phyloP scores from a whole-genome alignment of 1,140 invertebrate genomes.

The Euura saliciscinereae region DNA sequence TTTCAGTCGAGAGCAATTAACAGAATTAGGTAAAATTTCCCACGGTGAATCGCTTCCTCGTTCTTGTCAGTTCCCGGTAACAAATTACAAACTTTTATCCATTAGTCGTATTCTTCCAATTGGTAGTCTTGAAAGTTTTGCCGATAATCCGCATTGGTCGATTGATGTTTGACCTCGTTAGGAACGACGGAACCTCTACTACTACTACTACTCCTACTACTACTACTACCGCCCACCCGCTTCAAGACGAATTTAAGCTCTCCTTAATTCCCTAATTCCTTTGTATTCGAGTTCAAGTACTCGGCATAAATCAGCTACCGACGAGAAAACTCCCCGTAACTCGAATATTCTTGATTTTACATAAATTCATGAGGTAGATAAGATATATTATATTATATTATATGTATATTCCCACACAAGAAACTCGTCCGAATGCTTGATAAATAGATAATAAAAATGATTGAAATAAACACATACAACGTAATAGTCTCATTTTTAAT shows the following conservation, averaged over 20 bases:
- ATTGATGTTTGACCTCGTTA: not conserved
- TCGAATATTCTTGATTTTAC: too few species aligned
- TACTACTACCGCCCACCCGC: not conserved
- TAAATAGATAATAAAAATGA: slow-evolving; percentile 16
- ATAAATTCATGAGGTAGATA: too few species aligned
- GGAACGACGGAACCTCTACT: not conserved
- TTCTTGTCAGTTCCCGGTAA: too few species aligned
- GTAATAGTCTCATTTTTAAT: slow-evolving; percentile 59
- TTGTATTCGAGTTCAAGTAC: not conserved
- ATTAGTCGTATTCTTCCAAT: too few species aligned
- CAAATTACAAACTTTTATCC: too few species aligned
- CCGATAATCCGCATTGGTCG: slow-evolving; percentile 1
- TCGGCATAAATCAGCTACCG: not conserved
- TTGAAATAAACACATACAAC: slow-evolving; percentile 44
- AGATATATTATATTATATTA: too few species aligned
- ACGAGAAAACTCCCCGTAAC: not conserved
- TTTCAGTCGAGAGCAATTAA: too few species aligned
- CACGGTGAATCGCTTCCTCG: too few species aligned
- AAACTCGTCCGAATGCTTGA: too few species aligned
- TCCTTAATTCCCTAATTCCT: not conserved
- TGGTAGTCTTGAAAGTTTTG: not conserved
- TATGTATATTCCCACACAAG: too few species aligned
- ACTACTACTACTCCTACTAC: not conserved
- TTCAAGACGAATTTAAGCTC: not conserved
- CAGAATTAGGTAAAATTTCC: too few species aligned